A percentile compares a stretch with the other conserved stretches of the same genome.
Evolutionary conservation across 2,797 vertebrate genomes (phyloP).

Genomic region (Remorina albescens): DNA sequence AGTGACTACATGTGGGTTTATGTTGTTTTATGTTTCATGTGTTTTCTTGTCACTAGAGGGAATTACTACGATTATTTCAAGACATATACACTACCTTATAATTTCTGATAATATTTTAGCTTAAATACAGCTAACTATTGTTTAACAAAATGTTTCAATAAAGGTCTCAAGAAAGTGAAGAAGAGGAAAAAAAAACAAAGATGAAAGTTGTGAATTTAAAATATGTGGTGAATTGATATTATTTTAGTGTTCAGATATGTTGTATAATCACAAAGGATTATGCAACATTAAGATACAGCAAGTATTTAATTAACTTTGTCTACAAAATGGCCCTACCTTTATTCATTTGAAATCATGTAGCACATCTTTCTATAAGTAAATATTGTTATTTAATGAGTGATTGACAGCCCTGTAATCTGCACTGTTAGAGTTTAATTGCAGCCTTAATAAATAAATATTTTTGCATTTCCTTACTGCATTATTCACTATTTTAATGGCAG

Average conservation of each 20-base stretch:
- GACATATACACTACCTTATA: neutral
- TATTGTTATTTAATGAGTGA: conserved; percentile 39
- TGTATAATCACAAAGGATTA: conserved; percentile 5
- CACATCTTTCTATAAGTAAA: conserved; percentile 17
- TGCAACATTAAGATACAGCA: conserved; percentile 21
- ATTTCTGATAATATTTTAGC: neutral
- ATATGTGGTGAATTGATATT: neutral
- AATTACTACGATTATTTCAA: neutral
- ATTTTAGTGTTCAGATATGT: neutral
- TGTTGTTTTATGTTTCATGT: conserved; percentile 9
- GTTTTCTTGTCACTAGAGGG: neutral
- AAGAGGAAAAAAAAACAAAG: neutral
- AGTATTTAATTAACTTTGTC: neutral
- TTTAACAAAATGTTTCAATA: neutral
- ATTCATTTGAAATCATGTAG: conserved; percentile 22
- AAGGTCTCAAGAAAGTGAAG: neutral
- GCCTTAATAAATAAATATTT: conserved; percentile 35
- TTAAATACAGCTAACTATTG: neutral
- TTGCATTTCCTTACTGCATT: conserved; percentile 35
- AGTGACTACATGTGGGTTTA: conserved; percentile 5
- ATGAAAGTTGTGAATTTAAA: neutral
- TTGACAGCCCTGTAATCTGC: conserved; percentile 39
- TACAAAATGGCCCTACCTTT: neutral
- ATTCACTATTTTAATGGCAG: conserved; percentile 41
- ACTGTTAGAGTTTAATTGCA: conserved; percentile 28